These are phyloP conservation scores for Parotia lawesii DNA, from an alignment of 2,113 vertebrate species.

Conservation along the genomic window DNA sequence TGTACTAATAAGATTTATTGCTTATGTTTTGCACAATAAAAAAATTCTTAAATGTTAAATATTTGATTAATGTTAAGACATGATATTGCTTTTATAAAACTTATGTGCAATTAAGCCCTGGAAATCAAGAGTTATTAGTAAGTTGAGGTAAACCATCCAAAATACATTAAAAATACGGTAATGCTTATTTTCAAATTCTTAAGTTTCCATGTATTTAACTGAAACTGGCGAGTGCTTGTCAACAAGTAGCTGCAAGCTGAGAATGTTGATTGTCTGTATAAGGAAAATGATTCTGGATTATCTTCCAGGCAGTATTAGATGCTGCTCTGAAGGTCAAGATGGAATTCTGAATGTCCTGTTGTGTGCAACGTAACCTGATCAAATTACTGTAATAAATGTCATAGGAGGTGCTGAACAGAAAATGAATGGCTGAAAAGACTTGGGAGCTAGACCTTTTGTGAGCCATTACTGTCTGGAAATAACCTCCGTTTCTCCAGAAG, in stretches of 20 bases:
- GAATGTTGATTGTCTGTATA: not conserved
- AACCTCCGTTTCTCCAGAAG: not conserved
- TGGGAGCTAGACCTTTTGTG: not conserved
- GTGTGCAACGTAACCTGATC: not conserved
- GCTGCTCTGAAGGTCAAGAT: not conserved
- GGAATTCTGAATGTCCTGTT: not conserved
- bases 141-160: not conserved
- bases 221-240: not conserved
- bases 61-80: not conserved
- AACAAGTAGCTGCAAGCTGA: not conserved
- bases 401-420: not conserved
- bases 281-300: not conserved
- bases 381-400: not conserved
- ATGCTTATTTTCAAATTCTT: not conserved
- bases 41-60: not conserved
- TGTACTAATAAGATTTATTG: not conserved
- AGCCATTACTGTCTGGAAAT: not conserved
- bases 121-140: not conserved
- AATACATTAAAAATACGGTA: not conserved
- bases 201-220: not conserved
- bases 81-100: not conserved
- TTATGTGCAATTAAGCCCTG: not conserved
- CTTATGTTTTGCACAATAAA: slow-evolving; percentile 53
- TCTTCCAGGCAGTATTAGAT: not conserved
- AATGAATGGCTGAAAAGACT: not conserved